A percentile compares a stretch with the other conserved stretches of the same genome.
Conservation (phyloP, 1,140 invertebrate genomes). For the Brachionus angularis region DNA sequence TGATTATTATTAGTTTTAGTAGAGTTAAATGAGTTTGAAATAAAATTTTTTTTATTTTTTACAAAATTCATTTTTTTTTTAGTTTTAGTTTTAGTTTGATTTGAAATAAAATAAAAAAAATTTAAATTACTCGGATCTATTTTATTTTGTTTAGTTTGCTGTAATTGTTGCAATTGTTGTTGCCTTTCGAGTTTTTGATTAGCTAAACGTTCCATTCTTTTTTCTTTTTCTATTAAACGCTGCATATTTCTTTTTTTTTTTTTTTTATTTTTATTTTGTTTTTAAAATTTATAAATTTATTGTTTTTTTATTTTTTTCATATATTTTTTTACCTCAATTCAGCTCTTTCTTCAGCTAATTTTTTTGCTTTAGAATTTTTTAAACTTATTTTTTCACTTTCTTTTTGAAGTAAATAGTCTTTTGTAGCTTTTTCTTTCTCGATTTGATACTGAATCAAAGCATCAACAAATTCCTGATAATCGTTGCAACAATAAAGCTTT, state of each 20-base stretch:
- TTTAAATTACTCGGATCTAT: conserved; percentile 18
- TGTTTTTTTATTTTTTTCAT: neutral
- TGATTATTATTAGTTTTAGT: too few species aligned
- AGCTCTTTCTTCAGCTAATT: conserved; percentile 41
- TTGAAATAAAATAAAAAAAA: neutral
- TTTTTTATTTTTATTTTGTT: too few species aligned
- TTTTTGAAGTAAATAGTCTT: neutral
- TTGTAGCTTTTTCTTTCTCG: conserved; percentile 2
- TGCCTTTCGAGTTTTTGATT: neutral
- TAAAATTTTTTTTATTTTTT: too few species aligned
- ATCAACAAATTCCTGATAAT: conserved; percentile 54
- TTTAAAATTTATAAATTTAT: neutral
- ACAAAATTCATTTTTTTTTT: conserved; percentile 10
- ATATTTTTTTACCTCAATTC: conserved; percentile 1
- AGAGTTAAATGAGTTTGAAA: too few species aligned
- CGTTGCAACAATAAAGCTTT: conserved; percentile 54
- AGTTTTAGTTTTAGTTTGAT: neutral
- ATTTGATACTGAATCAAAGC: conserved; percentile 27
- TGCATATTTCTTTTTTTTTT: conserved; percentile 39
- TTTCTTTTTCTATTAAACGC: conserved; percentile 11
- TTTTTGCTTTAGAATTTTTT: conserved; percentile 3
- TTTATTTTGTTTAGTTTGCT: conserved; percentile 29
- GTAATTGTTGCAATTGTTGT: conserved; percentile 30
- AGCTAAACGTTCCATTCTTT: conserved; percentile 24
- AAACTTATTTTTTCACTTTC: neutral